Percentiles rank a stretch among this genome's conserved stretches.
Conservation (phyloP, 2,113 vertebrate genomes). For the Charadrius vociferus region DNA sequence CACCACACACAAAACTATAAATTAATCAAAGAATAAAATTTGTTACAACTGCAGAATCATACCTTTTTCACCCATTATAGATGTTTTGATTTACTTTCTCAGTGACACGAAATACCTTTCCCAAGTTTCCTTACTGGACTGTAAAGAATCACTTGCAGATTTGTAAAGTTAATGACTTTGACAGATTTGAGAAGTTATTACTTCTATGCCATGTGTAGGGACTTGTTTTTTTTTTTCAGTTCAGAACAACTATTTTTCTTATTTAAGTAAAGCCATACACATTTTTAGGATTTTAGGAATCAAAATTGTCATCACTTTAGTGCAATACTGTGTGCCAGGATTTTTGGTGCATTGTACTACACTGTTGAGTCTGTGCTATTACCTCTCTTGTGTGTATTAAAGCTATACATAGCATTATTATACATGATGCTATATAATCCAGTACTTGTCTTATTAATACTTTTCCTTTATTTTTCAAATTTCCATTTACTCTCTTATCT, state of each 20-base stretch:
- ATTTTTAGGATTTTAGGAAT: neutral
- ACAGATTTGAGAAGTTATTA: neutral
- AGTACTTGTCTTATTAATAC: neutral
- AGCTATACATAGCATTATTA: neutral
- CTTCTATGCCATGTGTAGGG: neutral
- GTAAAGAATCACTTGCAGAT: neutral
- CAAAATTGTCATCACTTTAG: neutral
- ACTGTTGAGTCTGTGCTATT: neutral
- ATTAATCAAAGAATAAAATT: neutral
- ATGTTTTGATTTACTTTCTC: neutral
- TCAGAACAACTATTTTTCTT: neutral
- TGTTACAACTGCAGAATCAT: neutral
- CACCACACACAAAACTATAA: neutral
- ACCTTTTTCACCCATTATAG: neutral
- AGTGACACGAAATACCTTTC: neutral
- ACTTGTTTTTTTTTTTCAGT: neutral
- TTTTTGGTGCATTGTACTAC: neutral
- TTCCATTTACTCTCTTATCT: neutral
- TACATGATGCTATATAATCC: neutral
- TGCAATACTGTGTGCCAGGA: neutral
- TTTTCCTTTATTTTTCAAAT: neutral
- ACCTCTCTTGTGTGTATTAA: neutral
- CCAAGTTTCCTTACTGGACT: neutral
- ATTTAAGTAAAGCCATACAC: neutral
- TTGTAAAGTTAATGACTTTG: neutral